Base-by-base conservation (phyloP, 2,113 vertebrate genomes). In the Atractosteus spatula region DNA sequence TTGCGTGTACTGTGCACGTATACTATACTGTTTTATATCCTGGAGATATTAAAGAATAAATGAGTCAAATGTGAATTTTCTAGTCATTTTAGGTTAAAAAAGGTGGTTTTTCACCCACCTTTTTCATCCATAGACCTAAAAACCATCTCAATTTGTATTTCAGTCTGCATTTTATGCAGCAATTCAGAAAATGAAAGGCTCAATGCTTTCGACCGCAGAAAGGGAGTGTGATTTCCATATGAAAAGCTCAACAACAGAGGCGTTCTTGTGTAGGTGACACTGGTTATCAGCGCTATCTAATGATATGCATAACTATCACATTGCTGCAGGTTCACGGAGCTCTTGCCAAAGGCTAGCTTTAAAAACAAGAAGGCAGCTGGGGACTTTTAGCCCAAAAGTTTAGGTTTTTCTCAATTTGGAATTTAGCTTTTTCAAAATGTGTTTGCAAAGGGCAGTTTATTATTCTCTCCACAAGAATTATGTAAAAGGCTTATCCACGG, bases 201-300 rank as follows among this genome's bases (percentile, higher is more conserved):
- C 11, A 13, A 11, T 16, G 12, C 12, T 59, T 14, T 16, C 5
- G 57, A 59, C 57, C 57, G 14, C 57, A 59, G 57, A 59, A 59
- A 59, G 56, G 56, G 56, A 51, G n/a, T 42, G 51, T n/a, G 3
- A 47, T 72, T 65, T 57, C 54, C 54, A 41, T 16, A 7, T 41
- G 47, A 62, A 66, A 67, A 16, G 44, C 68, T 55, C 64, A 56
- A 55, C 61, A 43, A 72, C 67, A 54, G 45, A 54, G n/a, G 66
- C 68, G 41, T 62, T 55, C 51, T 45, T 45, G 69, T 59, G 63
- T 55, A 63, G 61, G 65, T 69, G 69, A 62, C 57, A 65, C 59
- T 11, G 54, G 56, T 47, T 74, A 70, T 73, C 57, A 14, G 61
- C 29, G 43, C 73, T 45, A 64, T 78, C 73, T 72, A 68, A 75